Conservation (phyloP, 2,797 vertebrate species). For the Vireo griseus region DNA sequence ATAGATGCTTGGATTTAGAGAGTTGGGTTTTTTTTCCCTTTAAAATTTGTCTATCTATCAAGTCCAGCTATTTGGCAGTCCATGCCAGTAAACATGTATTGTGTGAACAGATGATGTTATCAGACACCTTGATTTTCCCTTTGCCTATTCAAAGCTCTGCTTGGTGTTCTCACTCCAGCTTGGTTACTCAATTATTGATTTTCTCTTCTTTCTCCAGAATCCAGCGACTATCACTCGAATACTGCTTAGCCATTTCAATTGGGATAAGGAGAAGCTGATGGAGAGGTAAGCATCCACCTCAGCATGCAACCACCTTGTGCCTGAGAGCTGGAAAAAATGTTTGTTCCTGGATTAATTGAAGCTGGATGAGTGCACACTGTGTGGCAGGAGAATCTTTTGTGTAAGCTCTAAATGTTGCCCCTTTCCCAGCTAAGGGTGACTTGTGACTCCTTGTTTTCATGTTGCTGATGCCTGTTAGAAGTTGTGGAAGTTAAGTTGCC, state of each 20-base stretch:
- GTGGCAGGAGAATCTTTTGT: background rate
- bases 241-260: slow-evolving; percentile 99
- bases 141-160: background rate
- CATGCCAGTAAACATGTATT: background rate
- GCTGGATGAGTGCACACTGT: background rate
- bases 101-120: background rate
- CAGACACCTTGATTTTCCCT: background rate
- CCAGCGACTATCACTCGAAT: slow-evolving; percentile 99
- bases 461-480: background rate
- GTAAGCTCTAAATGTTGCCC: background rate
- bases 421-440: background rate
- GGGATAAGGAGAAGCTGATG: slow-evolving; percentile 99
- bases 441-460: background rate
- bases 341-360: background rate
- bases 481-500: background rate
- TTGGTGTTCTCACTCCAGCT: background rate
- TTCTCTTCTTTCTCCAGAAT: slow-evolving; percentile 78
- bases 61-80: background rate
- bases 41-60: background rate
- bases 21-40: accelerated
- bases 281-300: slow-evolving; percentile 85
- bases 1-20: background rate
- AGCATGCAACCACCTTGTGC: background rate
- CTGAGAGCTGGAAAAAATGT: background rate
- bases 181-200: background rate